These are phyloP conservation scores for Microcebus jonahi DNA, from an alignment of 2,113 vertebrate genomes.

Conservation along the genomic window DNA sequence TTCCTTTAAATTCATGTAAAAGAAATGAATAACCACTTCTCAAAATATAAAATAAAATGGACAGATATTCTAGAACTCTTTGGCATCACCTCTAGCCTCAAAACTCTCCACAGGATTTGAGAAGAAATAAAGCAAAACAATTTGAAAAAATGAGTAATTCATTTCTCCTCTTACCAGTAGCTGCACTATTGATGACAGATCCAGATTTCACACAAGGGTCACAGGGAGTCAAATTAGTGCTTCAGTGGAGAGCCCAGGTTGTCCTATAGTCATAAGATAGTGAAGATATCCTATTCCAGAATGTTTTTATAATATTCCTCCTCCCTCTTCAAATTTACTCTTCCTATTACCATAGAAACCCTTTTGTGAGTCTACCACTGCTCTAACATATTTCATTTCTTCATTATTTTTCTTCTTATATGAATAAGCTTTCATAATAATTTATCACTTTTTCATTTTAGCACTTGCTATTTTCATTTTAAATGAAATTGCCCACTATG, in stretches of 20 bases:
- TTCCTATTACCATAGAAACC: background rate
- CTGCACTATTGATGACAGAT: background rate
- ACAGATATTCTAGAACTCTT: background rate
- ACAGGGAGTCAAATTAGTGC: fast-evolving
- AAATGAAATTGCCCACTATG: background rate
- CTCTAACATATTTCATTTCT: background rate
- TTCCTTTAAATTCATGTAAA: background rate
- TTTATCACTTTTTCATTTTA: conserved; percentile 7
- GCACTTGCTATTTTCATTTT: background rate
- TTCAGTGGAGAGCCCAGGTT: background rate
- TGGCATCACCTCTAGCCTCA: background rate
- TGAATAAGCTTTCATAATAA: background rate
- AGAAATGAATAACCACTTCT: background rate
- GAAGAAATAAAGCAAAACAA: background rate
- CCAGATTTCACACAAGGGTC: background rate
- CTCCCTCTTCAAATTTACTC: background rate
- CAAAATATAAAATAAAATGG: background rate
- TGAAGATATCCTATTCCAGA: background rate
- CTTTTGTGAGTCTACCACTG: background rate
- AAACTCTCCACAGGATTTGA: background rate
- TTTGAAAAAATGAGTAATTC: background rate
- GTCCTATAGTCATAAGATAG: background rate
- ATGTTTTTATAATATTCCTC: background rate
- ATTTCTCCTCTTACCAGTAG: background rate
- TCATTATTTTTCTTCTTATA: background rate